Evolutionary conservation across 2,113 vertebrate genomes (phyloP).

Genomic region (Pedetes capensis): DNA sequence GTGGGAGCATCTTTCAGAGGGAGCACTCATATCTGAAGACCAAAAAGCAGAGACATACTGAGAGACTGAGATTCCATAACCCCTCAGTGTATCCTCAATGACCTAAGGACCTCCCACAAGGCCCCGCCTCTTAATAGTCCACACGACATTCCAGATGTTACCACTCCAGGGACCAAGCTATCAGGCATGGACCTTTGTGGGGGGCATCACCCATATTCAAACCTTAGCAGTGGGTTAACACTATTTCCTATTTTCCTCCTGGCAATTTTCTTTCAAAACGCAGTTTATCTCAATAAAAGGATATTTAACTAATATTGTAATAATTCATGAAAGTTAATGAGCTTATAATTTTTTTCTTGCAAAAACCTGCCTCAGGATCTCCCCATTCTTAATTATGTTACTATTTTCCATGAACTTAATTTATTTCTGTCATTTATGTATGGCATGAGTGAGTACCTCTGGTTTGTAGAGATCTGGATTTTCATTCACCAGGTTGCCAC

Average conservation of each 20-base stretch:
- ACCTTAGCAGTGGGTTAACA: neutral
- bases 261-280: constrained; percentile 17
- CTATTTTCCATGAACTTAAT: constrained; percentile 26
- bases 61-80: neutral
- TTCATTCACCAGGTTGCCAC: neutral
- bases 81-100: neutral
- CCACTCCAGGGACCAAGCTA: neutral
- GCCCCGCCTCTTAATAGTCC: neutral
- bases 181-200: neutral
- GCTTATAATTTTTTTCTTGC: constrained; percentile 38
- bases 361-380: constrained; percentile 39
- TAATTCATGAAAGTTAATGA: constrained; percentile 54
- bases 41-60: neutral
- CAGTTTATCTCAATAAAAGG: constrained; percentile 37
- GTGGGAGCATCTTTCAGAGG: neutral
- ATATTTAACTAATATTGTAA: constrained; percentile 56
- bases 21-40: neutral
- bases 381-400: constrained; percentile 35
- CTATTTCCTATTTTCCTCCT: neutral
- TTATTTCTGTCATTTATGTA: neutral
- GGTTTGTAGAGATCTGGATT: neutral
- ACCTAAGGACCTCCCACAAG: neutral
- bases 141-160: neutral
- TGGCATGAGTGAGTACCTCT: neutral
- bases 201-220: neutral